Conservation (phyloP, 1,140 invertebrate species). For the Drosophila sproati region DNA sequence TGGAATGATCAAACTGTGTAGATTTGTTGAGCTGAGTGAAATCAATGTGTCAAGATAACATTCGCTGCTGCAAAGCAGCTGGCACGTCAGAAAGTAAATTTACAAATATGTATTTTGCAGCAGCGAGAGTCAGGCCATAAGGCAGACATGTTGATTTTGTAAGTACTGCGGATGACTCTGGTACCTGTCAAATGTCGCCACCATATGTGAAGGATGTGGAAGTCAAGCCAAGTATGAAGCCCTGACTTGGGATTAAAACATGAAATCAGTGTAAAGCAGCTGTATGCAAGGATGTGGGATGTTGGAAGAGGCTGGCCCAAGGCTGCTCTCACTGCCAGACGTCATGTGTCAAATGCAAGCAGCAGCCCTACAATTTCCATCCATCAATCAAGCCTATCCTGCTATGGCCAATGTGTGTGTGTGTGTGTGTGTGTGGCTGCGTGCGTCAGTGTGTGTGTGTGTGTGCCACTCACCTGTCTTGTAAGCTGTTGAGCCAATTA, state of each 20-base stretch:
- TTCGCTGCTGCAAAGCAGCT: constrained; percentile 8
- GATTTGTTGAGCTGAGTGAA: background rate
- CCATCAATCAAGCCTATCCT: constrained; percentile 36
- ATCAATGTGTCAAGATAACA: constrained; percentile 1
- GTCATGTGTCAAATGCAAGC: constrained; percentile 63
- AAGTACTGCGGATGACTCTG: constrained; percentile 70
- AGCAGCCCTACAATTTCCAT: constrained; percentile 31
- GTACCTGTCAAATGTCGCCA: constrained; percentile 64
- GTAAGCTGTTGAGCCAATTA: constrained; percentile 83
- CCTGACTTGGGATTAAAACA: constrained; percentile 59
- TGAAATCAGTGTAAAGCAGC: constrained; percentile 52
- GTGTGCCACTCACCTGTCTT: constrained; percentile 81
- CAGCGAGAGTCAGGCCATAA: constrained; percentile 30
- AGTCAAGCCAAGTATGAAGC: background rate
- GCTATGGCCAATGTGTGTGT: constrained; percentile 2
- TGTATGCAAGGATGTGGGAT: constrained; percentile 3
- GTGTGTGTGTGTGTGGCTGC: background rate
- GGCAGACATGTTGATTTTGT: constrained; percentile 62
- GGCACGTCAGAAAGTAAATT: constrained; percentile 57
- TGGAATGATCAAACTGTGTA: background rate
- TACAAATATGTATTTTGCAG: constrained; percentile 52
- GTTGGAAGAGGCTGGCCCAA: constrained; percentile 2
- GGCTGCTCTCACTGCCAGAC: constrained; percentile 34
- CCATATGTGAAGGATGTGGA: constrained; percentile 23
- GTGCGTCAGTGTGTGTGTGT: constrained; percentile 17